phyloP scores from a whole-genome alignment of 2,888 invertebrate species.

The Sminthurinus aureus region DNA sequence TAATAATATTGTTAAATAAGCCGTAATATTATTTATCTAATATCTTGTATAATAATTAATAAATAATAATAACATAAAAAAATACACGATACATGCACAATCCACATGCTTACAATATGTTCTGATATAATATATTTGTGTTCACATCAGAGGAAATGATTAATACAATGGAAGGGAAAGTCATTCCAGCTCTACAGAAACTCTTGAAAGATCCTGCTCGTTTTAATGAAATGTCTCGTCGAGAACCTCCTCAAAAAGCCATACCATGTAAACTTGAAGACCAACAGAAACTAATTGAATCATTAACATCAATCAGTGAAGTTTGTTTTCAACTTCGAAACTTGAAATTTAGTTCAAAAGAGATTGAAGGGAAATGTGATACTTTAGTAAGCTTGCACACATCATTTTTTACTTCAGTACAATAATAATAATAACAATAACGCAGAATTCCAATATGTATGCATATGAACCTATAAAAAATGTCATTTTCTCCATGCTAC shows the following conservation, averaged over 20 bases:
- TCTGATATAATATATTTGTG: neutral
- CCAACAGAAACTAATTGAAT: neutral
- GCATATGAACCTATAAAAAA: too few species aligned
- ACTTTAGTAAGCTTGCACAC: neutral
- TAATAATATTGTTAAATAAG: neutral
- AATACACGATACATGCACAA: too few species aligned
- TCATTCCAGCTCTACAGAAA: neutral
- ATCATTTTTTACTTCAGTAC: too few species aligned
- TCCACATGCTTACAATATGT: too few species aligned
- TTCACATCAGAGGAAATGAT: neutral
- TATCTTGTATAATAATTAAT: neutral
- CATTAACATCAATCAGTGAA: neutral
- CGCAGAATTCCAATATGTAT: too few species aligned
- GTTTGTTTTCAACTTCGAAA: neutral
- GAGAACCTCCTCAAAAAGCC: neutral
- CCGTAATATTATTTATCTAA: neutral
- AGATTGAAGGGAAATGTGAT: neutral
- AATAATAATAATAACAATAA: too few species aligned
- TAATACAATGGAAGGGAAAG: neutral
- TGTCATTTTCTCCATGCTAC: too few species aligned
- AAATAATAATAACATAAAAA: neutral
- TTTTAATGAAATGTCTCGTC: neutral
- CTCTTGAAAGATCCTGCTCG: neutral
- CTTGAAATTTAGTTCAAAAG: neutral
- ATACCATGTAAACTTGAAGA: slow-evolving; percentile 4